These are phyloP conservation scores for Eira barbara DNA, from an alignment of 2,113 vertebrate genomes.

Conservation along the genomic window DNA sequence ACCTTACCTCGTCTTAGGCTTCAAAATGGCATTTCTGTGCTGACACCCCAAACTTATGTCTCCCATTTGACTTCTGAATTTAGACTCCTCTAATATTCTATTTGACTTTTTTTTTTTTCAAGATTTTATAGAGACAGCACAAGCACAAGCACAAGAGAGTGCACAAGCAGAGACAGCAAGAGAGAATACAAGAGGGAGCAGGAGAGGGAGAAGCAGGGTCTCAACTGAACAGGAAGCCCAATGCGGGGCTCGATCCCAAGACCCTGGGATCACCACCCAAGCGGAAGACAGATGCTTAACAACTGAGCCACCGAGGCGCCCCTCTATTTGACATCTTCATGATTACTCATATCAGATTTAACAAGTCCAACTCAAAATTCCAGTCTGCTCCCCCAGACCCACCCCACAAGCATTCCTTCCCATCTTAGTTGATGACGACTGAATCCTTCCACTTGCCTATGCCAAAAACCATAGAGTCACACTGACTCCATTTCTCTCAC, in stretches of 20 bases:
- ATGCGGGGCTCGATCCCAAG: too few species aligned
- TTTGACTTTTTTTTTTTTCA: background rate
- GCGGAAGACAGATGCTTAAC: too few species aligned
- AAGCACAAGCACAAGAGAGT: too few species aligned
- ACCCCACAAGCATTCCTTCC: background rate
- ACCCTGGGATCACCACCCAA: too few species aligned
- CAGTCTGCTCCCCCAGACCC: background rate
- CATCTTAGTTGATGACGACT: background rate
- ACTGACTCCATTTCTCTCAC: background rate
- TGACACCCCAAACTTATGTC: background rate
- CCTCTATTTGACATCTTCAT: background rate
- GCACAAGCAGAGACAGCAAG: too few species aligned
- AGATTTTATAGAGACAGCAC: too few species aligned
- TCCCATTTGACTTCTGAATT: background rate
- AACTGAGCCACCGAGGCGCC: too few species aligned
- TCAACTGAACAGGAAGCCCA: too few species aligned
- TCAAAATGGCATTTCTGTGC: background rate
- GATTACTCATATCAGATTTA: background rate
- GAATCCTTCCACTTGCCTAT: background rate
- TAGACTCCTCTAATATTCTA: background rate
- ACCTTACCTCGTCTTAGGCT: background rate
- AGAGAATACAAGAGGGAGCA: too few species aligned
- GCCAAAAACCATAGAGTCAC: background rate
- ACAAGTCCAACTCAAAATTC: background rate
- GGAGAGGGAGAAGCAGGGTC: too few species aligned